These are phyloP conservation scores for Styela clava DNA, from an alignment of 23 tunicate species.

Conservation along the genomic window DNA sequence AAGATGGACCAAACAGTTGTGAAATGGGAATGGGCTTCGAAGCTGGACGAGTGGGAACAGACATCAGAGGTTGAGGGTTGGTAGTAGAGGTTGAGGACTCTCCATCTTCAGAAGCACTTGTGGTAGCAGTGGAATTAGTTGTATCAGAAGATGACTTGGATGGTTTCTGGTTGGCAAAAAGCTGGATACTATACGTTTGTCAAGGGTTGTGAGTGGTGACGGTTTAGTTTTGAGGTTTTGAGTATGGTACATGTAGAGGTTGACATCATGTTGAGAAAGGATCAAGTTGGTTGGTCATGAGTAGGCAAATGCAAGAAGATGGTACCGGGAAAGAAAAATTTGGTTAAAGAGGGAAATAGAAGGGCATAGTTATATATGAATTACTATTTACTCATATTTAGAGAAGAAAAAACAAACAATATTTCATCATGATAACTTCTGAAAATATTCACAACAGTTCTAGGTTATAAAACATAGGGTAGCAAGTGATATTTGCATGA, in stretches of 20 bases:
- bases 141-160: neutral
- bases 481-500: too few relatives aligned
- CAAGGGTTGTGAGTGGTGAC: constrained; percentile 8
- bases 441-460: too few relatives aligned
- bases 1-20: neutral
- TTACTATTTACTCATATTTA: too few relatives aligned
- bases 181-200: neutral
- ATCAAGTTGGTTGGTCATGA: constrained; percentile 32
- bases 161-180: constrained; percentile 13
- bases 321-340: constrained; percentile 24
- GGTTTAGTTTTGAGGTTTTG: constrained; percentile 4
- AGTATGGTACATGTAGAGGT: constrained; percentile 18
- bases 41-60: constrained; percentile 17
- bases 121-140: neutral
- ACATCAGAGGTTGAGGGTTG: constrained; percentile 24
- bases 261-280: constrained; percentile 29
- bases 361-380: neutral
- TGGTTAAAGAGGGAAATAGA: neutral
- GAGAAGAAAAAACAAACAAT: too few relatives aligned
- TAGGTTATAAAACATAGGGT: too few relatives aligned
- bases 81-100: constrained; percentile 2
- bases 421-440: too few relatives aligned
- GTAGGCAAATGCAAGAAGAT: constrained; percentile 2
- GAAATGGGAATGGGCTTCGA: constrained; percentile 22
- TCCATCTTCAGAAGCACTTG: constrained; percentile 5